Evolutionary conservation across 2,797 vertebrate species (phyloP).

Genomic region (Leptoclinus maculatus): DNA sequence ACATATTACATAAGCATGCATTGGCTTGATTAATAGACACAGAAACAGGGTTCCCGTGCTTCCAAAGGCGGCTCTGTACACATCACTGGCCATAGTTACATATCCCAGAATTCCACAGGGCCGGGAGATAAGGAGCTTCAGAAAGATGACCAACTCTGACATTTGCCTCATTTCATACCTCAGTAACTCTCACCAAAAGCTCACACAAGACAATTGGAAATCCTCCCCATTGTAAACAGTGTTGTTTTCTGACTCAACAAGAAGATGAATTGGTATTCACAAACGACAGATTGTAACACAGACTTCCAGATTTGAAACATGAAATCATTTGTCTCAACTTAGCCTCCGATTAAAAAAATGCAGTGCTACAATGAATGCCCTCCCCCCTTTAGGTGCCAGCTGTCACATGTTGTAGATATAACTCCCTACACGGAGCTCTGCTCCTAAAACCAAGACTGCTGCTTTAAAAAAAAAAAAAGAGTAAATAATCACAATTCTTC

Average conservation of each 20-base stretch:
- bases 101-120: constrained; percentile 67
- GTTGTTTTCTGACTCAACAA: constrained; percentile 48
- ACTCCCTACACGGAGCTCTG: neutral
- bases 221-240: constrained; percentile 57
- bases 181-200: constrained; percentile 65
- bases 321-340: constrained; percentile 57
- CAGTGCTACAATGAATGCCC: constrained; percentile 31
- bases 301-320: constrained; percentile 42
- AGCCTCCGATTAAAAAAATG: constrained; percentile 49
- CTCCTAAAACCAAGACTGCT: constrained; percentile 7
- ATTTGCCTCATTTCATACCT: constrained; percentile 76
- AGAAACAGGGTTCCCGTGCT: constrained; percentile 14
- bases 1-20: constrained; percentile 11
- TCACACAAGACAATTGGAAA: constrained; percentile 69
- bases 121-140: constrained; percentile 49
- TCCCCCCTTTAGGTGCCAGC: constrained; percentile 20
- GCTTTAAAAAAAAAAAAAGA: neutral
- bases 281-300: constrained; percentile 47
- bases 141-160: constrained; percentile 71
- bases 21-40: constrained; percentile 36
- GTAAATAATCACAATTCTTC: neutral
- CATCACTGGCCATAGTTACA: constrained; percentile 53
- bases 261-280: constrained; percentile 54
- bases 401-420: constrained; percentile 21
- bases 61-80: constrained; percentile 35